phyloP scores from a whole-genome alignment of 2,797 vertebrate species.

The Xerus rutilus region DNA sequence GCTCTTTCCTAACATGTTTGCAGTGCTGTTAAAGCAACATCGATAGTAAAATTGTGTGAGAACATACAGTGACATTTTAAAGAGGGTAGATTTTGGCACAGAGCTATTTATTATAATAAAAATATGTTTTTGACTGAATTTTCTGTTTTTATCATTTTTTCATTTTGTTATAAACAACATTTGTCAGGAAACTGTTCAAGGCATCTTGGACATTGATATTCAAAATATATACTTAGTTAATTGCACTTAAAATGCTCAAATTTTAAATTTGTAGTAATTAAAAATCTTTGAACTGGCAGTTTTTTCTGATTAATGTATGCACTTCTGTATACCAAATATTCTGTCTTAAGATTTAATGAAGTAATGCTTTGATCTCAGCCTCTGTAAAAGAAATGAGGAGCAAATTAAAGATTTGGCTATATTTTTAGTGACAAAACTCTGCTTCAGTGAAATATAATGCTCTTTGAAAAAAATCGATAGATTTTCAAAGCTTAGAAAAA shows the following conservation, averaged over 20 bases:
- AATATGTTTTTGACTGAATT: not conserved
- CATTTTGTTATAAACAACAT: not conserved
- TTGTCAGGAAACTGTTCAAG: not conserved
- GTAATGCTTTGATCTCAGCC: constrained; percentile 47
- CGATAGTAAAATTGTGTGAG: constrained; percentile 17
- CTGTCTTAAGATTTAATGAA: constrained; percentile 56
- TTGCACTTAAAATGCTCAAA: constrained; percentile 7
- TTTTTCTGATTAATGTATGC: constrained; percentile 57
- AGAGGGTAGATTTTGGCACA: not conserved
- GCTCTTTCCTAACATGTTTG: not conserved
- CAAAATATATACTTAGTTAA: not conserved
- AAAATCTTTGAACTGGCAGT: constrained; percentile 11
- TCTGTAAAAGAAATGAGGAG: constrained; percentile 1
- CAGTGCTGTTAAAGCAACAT: not conserved
- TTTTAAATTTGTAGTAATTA: constrained; percentile 44
- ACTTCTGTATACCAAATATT: not conserved
- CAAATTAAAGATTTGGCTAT: constrained; percentile 58
- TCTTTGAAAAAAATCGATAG: constrained; percentile 61
- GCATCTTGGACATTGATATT: not conserved
- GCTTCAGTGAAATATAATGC: constrained; percentile 34
- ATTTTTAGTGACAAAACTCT: constrained; percentile 68
- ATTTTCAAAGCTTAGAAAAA: constrained; percentile 49
- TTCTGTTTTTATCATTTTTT: constrained; percentile 20
- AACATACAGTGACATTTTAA: constrained; percentile 33
- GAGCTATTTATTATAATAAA: not conserved